A percentile compares a stretch with the other conserved stretches of the same genome.
Evolutionary conservation across 2,113 vertebrate genomes (phyloP).

Genomic region (Acrocephalus kingi): DNA sequence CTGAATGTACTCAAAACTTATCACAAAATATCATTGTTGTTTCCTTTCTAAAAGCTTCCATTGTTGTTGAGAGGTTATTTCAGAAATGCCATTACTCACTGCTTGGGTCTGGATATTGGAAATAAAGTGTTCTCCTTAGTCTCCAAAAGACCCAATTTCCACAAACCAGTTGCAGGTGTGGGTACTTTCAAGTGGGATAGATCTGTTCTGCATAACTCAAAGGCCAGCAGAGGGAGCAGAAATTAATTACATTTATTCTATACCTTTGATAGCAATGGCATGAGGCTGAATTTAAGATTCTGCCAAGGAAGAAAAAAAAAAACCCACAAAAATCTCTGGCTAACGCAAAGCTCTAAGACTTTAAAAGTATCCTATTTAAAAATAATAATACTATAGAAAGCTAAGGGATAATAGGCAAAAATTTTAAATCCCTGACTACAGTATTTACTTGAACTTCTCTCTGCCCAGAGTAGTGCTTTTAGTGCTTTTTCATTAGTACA

Average conservation of each 20-base stretch:
- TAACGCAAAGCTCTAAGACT: background rate
- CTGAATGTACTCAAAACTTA: background rate
- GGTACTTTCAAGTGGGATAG: background rate
- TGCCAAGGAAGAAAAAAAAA: background rate
- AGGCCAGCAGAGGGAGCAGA: background rate
- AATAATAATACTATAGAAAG: background rate
- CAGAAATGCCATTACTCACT: background rate
- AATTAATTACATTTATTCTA: background rate
- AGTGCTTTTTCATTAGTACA: background rate
- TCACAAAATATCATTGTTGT: background rate
- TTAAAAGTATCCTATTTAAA: background rate
- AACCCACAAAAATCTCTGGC: background rate
- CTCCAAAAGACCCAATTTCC: background rate
- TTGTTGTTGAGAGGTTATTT: background rate
- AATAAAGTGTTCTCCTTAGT: background rate
- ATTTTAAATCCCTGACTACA: background rate
- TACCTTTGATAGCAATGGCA: background rate
- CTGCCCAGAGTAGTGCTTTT: background rate
- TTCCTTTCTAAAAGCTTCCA: background rate
- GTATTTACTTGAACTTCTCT: background rate
- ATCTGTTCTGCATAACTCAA: background rate
- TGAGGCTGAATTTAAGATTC: background rate
- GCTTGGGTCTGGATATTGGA: background rate
- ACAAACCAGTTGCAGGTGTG: background rate
- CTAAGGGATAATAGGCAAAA: background rate